Base-by-base conservation (phyloP, 1,140 invertebrate species). In the Drosophila pseudoananassae region DNA sequence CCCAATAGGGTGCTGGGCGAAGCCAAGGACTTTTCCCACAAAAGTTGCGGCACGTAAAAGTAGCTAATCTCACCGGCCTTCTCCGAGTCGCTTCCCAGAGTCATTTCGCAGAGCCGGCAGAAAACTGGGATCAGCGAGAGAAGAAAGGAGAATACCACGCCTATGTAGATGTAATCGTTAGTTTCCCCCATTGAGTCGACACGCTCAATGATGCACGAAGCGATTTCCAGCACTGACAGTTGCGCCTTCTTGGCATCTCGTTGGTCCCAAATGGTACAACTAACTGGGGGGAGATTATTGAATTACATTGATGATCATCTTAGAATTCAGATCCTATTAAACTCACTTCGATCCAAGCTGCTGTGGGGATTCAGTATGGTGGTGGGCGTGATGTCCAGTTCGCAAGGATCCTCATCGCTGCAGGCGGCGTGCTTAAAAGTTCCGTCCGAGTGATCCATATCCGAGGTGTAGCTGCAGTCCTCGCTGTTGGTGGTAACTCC, bases 211-310 rank as follows among this genome's bases (percentile, higher is more conserved):
- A 99, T 98, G 20, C 95, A 96, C 78, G 97, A 98, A 88, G 97
- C 98, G 71, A 99, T 98, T 91, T 99, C 98, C 40, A 99, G 92
- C 1, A 98, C 97, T 0, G 97, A 97, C 53, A 99, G 93, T 89
- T 98, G 97, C 0, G 97, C 97, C 92, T 98, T 98, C 85, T 98
- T 97, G 23, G 96, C 95, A 75, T 98, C 97, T 14, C 95, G 94
- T 46, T 94, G 94, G 90, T 98, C 97, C 97, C 98, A 99, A 92
- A 99, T 97, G 36, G 97, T 97, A 90, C 98, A 99, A 72, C 97
- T 98, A 55, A 98, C 97, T 97, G 46, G 4, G 90, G 71, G 65
- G 14, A 20, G 20, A 20, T 20, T 20, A 20, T 20, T 20, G 25
- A 27, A 9, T 10, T 46, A 7, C 17, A 7, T 36, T 1, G 4